A percentile compares a stretch with the other conserved stretches of the same genome.
These are phyloP conservation scores for Sebastes nivosus DNA, from an alignment of 2,797 vertebrate genomes.

Conservation along the genomic window DNA sequence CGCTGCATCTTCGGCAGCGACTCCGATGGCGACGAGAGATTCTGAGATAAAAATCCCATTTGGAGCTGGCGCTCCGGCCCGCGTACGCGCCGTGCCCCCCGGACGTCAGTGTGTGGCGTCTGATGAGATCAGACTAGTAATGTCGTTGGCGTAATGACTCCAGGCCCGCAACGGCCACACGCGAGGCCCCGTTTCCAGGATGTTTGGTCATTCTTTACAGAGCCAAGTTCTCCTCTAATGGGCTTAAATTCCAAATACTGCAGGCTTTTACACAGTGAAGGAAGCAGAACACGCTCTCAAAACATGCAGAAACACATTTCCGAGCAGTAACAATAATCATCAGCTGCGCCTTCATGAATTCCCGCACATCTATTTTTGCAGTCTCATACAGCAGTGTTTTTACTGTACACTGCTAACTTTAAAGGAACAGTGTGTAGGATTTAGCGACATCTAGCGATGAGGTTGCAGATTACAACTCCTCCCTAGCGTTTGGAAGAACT, in stretches of 20 bases:
- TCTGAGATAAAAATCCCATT: constrained; percentile 72
- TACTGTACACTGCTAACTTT: background rate
- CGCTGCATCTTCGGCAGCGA: constrained; percentile 55
- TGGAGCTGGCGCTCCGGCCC: constrained; percentile 48
- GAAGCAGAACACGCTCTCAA: background rate
- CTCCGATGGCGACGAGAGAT: constrained; percentile 60
- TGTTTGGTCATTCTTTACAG: constrained; percentile 42
- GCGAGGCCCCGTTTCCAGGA: constrained; percentile 42
- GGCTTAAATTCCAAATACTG: constrained; percentile 33
- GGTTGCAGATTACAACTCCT: too few species aligned
- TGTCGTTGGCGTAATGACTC: constrained; percentile 67
- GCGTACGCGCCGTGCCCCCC: constrained; percentile 14
- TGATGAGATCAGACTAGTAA: constrained; percentile 76
- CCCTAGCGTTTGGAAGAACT: too few species aligned
- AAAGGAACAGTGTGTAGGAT: background rate
- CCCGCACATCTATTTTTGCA: background rate
- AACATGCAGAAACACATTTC: constrained; percentile 2
- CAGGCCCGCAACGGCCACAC: constrained; percentile 29
- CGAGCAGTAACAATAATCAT: constrained; percentile 1
- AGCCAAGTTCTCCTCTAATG: constrained; percentile 32
- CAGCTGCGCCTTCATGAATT: background rate
- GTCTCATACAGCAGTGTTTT: background rate
- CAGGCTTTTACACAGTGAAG: constrained; percentile 14
- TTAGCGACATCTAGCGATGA: too few species aligned
- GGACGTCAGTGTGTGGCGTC: constrained; percentile 51